Evolutionary conservation across 53 echinoderm and acorn worm species (phyloP).

Genomic region (Hippasteria phrygiana): DNA sequence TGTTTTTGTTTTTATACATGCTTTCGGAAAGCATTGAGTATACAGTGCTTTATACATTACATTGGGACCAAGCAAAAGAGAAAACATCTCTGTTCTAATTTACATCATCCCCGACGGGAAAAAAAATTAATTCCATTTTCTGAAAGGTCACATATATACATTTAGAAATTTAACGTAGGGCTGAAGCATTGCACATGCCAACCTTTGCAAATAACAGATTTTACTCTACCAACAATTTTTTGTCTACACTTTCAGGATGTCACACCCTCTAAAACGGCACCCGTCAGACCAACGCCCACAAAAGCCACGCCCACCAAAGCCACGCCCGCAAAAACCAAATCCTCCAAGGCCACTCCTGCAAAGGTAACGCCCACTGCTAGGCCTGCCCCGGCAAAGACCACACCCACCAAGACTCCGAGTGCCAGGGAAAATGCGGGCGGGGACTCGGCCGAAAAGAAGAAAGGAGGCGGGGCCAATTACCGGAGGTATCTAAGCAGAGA

Average conservation of each 20-base stretch:
- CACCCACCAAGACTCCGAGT: conserved; percentile 20
- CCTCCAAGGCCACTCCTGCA: neutral
- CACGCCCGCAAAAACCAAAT: neutral
- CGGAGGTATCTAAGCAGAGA: conserved; percentile 89
- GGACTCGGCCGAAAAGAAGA: conserved; percentile 72
- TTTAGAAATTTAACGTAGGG: no score
- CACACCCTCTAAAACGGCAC: conserved; percentile 23
- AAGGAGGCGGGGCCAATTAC: conserved; percentile 76
- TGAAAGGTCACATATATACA: no score
- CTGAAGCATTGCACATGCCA: no score
- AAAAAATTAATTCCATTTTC: no score
- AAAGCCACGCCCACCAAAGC: conserved; percentile 37
- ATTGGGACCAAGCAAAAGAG: no score
- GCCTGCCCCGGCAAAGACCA: neutral
- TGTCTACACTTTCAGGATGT: neutral
- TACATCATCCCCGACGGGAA: no score
- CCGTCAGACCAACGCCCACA: conserved; percentile 15
- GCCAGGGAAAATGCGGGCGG: conserved; percentile 3
- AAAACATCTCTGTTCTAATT: no score
- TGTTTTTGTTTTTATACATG: no score
- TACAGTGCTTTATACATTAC: no score
- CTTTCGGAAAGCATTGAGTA: no score
- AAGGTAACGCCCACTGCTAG: neutral
- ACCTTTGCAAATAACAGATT: neutral
- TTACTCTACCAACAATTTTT: neutral